Conservation (phyloP, 2,797 vertebrate species). For the Microctenopoma steveboyesi region DNA sequence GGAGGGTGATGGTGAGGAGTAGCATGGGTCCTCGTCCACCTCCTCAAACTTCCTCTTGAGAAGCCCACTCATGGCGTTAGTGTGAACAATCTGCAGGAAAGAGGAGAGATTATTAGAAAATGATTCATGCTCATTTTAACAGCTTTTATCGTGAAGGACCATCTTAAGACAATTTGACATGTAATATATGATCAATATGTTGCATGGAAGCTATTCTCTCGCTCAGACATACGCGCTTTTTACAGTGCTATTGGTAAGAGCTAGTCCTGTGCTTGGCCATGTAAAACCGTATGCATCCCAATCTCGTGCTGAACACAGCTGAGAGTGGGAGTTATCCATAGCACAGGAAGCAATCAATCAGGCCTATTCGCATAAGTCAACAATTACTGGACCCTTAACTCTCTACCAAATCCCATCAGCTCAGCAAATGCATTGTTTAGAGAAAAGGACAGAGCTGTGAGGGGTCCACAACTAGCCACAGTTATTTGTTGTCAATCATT, state of each 20-base stretch:
- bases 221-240: slow-evolving; percentile 6
- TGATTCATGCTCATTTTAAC: slow-evolving; percentile 25
- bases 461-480: slow-evolving; percentile 44
- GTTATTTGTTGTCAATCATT: slow-evolving; percentile 43
- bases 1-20: slow-evolving; percentile 86
- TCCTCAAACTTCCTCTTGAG: slow-evolving; percentile 98
- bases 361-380: slow-evolving; percentile 77
- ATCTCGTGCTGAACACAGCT: slow-evolving; percentile 58
- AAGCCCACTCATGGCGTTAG: slow-evolving; percentile 90
- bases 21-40: slow-evolving; percentile 91
- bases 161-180: slow-evolving; percentile 2
- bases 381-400: slow-evolving; percentile 81
- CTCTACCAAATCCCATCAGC: slow-evolving; percentile 79
- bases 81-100: slow-evolving; percentile 74
- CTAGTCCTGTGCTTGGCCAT: slow-evolving; percentile 45
- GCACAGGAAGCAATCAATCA: slow-evolving; percentile 84
- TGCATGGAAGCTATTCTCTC: background rate
- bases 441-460: slow-evolving; percentile 42
- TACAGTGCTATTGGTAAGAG: slow-evolving; percentile 20
- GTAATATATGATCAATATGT: background rate
- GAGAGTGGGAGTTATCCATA: slow-evolving; percentile 52
- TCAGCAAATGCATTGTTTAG: slow-evolving; percentile 78
- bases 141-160: slow-evolving; percentile 6
- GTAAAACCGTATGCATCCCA: slow-evolving; percentile 45
- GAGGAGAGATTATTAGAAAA: slow-evolving; percentile 48